phyloP scores from a whole-genome alignment of 1,140 invertebrate species.

The Nasonia vitripennis region DNA sequence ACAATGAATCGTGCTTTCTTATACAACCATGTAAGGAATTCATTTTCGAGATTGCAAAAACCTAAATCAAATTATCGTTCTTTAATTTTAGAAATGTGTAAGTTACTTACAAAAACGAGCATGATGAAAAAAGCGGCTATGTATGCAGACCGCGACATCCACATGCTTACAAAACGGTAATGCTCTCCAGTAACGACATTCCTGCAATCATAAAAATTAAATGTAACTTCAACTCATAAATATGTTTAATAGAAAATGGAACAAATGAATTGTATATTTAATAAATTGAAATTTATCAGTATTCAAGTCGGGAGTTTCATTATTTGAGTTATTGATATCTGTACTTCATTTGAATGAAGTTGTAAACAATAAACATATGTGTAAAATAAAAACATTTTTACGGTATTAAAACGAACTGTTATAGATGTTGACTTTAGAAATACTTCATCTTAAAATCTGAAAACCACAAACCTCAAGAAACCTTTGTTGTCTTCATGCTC shows the following conservation, averaged over 20 bases:
- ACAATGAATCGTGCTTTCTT: no score
- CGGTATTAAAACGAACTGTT: neutral
- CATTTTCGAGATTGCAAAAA: no score
- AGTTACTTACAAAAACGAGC: slow-evolving; percentile 96
- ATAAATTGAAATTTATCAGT: no score
- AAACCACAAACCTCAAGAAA: slow-evolving; percentile 82
- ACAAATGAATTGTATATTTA: no score
- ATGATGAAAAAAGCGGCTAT: slow-evolving; percentile 96
- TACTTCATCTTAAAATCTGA: neutral
- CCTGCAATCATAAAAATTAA: slow-evolving; percentile 75
- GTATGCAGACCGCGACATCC: slow-evolving; percentile 95
- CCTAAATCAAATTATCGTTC: no score
- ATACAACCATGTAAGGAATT: no score
- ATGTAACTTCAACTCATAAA: neutral
- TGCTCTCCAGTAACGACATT: slow-evolving; percentile 99
- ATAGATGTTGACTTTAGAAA: neutral
- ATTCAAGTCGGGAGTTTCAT: no score
- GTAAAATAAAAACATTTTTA: slow-evolving; percentile 2
- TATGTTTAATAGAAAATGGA: no score
- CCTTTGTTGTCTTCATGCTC: slow-evolving; percentile 98
- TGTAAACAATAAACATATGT: no score
- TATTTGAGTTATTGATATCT: slow-evolving; percentile 1
- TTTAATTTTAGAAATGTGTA: no score
- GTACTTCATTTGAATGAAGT: neutral
- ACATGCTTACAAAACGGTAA: slow-evolving; percentile 98